phyloP scores from a whole-genome alignment of 2,888 invertebrate species.

The Eubasilissa splendida region DNA sequence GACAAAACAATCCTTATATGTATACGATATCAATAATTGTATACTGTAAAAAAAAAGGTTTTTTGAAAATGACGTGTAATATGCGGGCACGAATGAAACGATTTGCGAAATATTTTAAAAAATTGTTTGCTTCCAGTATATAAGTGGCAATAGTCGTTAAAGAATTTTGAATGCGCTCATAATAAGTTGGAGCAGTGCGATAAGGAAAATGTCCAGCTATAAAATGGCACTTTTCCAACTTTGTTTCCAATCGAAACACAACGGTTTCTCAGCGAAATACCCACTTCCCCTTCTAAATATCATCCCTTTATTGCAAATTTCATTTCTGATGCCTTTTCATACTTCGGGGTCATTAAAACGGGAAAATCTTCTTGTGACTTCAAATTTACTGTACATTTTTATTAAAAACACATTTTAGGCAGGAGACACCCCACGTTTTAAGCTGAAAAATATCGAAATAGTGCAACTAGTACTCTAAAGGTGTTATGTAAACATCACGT shows the following conservation, averaged over 20 bases:
- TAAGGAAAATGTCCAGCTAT: constrained; percentile 47
- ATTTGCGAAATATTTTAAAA: background rate
- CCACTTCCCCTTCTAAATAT: constrained; percentile 10
- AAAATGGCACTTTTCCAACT: constrained; percentile 49
- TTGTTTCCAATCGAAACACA: constrained; percentile 37
- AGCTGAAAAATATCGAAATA: too few species aligned
- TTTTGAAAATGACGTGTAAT: too few species aligned
- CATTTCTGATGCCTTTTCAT: background rate
- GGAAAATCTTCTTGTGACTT: too few species aligned
- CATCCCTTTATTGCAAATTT: constrained; percentile 18
- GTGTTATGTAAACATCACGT: too few species aligned
- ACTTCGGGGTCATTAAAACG: too few species aligned
- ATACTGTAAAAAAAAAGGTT: too few species aligned
- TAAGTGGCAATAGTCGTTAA: constrained; percentile 38
- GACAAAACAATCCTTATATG: too few species aligned
- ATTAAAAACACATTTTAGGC: too few species aligned
- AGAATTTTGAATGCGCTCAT: constrained; percentile 38
- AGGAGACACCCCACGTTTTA: too few species aligned
- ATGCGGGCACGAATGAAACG: background rate
- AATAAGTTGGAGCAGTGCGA: constrained; percentile 34
- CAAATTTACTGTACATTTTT: background rate
- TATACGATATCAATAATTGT: too few species aligned
- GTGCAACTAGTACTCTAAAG: too few species aligned
- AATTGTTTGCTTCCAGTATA: background rate
- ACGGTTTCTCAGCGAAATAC: constrained; percentile 2